Evolutionary conservation across 2,888 invertebrate genomes (phyloP).

Genomic region (Oscheius sp.): DNA sequence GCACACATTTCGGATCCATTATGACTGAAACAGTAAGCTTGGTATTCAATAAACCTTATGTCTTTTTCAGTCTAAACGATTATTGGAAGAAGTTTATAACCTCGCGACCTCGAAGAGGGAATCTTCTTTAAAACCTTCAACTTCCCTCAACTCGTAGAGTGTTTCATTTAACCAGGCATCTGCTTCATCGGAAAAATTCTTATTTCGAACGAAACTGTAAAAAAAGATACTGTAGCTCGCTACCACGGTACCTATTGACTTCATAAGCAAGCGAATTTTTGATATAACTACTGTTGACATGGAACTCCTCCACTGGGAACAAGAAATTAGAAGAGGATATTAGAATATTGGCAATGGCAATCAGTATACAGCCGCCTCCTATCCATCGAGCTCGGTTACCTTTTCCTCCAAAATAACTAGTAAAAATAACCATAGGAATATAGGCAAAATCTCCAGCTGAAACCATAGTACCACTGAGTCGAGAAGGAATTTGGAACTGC

Average conservation of each 20-base stretch:
- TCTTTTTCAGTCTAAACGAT: slow-evolving; percentile 23
- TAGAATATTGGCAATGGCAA: slow-evolving; percentile 70
- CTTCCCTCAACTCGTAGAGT: neutral
- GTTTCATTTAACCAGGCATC: slow-evolving; percentile 30
- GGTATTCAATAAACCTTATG: slow-evolving; percentile 21
- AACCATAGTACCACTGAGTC: slow-evolving; percentile 70
- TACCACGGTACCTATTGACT: slow-evolving; percentile 37
- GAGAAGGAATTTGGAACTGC: slow-evolving; percentile 72
- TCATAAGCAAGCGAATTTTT: slow-evolving; percentile 46
- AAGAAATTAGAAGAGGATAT: slow-evolving; percentile 71
- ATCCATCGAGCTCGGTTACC: slow-evolving; percentile 73
- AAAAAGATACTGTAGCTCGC: neutral
- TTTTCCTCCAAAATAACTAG: slow-evolving; percentile 71
- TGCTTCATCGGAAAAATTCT: neutral
- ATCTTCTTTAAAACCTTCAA: neutral
- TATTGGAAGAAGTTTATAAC: too few relatives aligned
- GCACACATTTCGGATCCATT: slow-evolving; percentile 1
- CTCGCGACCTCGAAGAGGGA: neutral
- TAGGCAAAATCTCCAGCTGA: slow-evolving; percentile 73
- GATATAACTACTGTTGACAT: slow-evolving; percentile 50
- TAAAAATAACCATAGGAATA: slow-evolving; percentile 71
- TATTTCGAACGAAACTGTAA: slow-evolving; percentile 26
- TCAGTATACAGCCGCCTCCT: slow-evolving; percentile 71
- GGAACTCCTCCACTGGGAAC: slow-evolving; percentile 63
- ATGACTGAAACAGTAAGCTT: slow-evolving; percentile 29